Evolutionary conservation across 1,140 invertebrate species (phyloP), one percentile per base, ranked within the genome.

Genomic region (Saccostrea glomerata): DNA sequence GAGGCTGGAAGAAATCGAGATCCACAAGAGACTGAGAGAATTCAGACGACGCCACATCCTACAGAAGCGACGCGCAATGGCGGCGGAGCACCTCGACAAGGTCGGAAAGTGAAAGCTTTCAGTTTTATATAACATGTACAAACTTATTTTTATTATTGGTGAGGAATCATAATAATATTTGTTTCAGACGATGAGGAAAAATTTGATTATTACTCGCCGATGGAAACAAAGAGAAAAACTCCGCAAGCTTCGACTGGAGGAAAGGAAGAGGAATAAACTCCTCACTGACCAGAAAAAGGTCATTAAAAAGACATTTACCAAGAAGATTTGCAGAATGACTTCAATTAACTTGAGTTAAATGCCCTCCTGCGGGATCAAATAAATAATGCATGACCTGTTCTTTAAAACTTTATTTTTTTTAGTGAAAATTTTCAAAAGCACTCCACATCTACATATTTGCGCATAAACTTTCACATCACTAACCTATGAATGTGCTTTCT

Each of bases 221-320:
- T 87, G 86, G 86, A 83, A 47, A 36, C 15, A 60, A 11, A 82
- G 36, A 63, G 86, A 87, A 13, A 82, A 36, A 63, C 77, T 60
- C 30, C 86, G 63, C 36, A 15, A 12, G 23, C 7, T 4, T 25
- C 25, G 86, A 23, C 17, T 87, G 25, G 86, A 83, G 30, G 86
- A 84, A 20, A n/a, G 36, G 17, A 87, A 84, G 30, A 83, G 82
- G 23, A 77, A 66, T 12, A n/a, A 56, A 66, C 30, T 66, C 11
- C 82, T 84, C 23, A 13, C 82, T 0, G 55, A 87, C 36, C 56
- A 87, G 54, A 58, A 87, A 36, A 87, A 63, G 56, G 86, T 87
- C 54, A 70, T 30, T 30, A 47, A 47, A 47, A n/a, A 47, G 2
- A 47, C 47, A 47, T 47, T 47, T 47, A 47, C 9, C 9, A 9